phyloP scores from a whole-genome alignment of 2,888 invertebrate species.

The Nomada ruficornis region DNA sequence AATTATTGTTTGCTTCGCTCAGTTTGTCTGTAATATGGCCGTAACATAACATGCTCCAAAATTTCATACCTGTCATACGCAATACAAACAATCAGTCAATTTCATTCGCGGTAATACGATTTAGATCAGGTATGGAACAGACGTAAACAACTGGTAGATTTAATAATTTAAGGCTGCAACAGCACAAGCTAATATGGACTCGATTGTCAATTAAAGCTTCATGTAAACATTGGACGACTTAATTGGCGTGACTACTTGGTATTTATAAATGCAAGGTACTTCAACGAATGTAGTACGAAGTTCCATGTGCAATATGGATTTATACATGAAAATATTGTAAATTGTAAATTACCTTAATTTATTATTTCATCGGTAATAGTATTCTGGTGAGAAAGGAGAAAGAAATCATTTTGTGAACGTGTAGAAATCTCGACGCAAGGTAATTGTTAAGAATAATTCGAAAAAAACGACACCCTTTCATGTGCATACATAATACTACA shows the following conservation, averaged over 20 bases:
- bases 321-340: not conserved
- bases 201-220: conserved; percentile 50
- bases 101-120: not conserved
- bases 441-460: not conserved
- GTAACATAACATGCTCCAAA: no score
- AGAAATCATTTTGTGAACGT: not conserved
- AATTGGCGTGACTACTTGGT: conserved; percentile 15
- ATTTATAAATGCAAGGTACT: not conserved
- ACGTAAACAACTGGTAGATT: not conserved
- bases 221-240: conserved; percentile 33
- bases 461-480: conserved; percentile 3
- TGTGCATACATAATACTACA: not conserved
- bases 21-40: no score
- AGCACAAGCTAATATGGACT: conserved; percentile 43
- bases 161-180: conserved; percentile 22
- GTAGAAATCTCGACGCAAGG: not conserved
- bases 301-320: not conserved
- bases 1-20: no score
- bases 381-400: not conserved
- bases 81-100: not conserved
- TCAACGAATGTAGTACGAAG: not conserved
- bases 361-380: no score
- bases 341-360: no score
- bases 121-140: conserved; percentile 1
- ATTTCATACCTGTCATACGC: no score